phyloP scores from a whole-genome alignment of 2,888 invertebrate genomes.

The Ferdinandea cuprea region DNA sequence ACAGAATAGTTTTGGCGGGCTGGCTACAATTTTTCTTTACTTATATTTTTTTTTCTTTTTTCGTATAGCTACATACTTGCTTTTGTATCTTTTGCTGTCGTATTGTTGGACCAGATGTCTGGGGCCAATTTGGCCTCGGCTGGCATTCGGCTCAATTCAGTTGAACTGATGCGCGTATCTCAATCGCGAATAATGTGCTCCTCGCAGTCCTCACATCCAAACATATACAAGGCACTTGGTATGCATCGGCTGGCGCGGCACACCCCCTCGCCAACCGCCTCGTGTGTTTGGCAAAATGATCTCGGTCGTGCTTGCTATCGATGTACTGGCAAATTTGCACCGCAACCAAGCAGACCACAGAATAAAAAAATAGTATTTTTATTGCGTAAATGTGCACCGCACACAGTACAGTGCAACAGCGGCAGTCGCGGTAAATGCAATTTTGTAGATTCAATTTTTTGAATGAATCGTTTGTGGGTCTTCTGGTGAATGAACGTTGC shows the following conservation, averaged over 20 bases:
- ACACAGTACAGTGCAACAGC: slow-evolving; percentile 24
- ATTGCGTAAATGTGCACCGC: slow-evolving; percentile 63
- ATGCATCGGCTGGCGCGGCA: background rate
- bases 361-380: slow-evolving; percentile 15
- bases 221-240: slow-evolving; percentile 51
- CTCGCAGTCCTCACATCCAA: no score
- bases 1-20: slow-evolving; percentile 62
- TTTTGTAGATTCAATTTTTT: slow-evolving; percentile 60
- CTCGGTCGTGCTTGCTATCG: slow-evolving; percentile 19
- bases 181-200: slow-evolving; percentile 49
- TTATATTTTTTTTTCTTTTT: background rate
- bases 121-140: slow-evolving; percentile 72
- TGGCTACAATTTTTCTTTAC: slow-evolving; percentile 2
- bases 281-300: slow-evolving; percentile 20
- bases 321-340: slow-evolving; percentile 33
- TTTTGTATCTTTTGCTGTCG: slow-evolving; percentile 39
- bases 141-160: slow-evolving; percentile 73
- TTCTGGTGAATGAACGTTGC: slow-evolving; percentile 72
- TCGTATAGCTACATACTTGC: background rate
- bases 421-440: slow-evolving; percentile 2
- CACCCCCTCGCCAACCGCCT: background rate
- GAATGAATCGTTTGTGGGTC: slow-evolving; percentile 72
- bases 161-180: slow-evolving; percentile 73
- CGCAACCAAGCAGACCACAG: slow-evolving; percentile 34
- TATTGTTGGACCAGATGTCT: slow-evolving; percentile 74